These are phyloP conservation scores for Lemur catta DNA, from an alignment of 2,797 vertebrate genomes.

Conservation along the genomic window DNA sequence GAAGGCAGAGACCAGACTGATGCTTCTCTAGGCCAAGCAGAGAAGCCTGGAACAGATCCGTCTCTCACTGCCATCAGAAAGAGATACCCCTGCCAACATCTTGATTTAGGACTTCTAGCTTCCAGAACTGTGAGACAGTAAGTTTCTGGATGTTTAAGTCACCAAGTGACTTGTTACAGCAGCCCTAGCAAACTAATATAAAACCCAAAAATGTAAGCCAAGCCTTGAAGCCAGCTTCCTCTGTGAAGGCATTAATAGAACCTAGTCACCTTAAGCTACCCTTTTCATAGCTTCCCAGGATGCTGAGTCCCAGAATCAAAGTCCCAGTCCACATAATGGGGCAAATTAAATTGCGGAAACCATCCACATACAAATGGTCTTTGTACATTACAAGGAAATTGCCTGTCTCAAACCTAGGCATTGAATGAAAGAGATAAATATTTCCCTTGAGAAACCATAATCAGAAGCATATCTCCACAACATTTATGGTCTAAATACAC, in stretches of 20 bases:
- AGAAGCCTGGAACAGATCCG: not conserved
- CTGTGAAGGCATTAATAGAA: not conserved
- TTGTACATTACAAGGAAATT: not conserved
- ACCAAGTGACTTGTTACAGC: not conserved
- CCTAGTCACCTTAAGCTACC: not conserved
- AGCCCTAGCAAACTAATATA: not conserved
- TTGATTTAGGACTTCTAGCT: not conserved
- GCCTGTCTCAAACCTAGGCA: not conserved
- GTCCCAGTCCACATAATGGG: not conserved
- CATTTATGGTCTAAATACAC: not conserved
- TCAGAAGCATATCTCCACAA: not conserved
- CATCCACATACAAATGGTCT: not conserved
- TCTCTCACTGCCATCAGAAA: not conserved
- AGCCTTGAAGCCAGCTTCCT: not conserved
- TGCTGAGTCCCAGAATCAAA: not conserved
- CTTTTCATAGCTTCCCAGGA: not conserved
- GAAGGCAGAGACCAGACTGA: not conserved
- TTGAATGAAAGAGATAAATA: not conserved
- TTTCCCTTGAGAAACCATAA: not conserved
- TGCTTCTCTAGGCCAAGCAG: not conserved
- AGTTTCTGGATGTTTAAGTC: too few species aligned
- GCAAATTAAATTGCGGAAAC: not conserved
- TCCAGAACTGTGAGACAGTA: not conserved
- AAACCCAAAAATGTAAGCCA: not conserved
- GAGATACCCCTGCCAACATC: not conserved